Conservation (phyloP, 2,797 vertebrate species). For the Lepilemur septentrionalis region DNA sequence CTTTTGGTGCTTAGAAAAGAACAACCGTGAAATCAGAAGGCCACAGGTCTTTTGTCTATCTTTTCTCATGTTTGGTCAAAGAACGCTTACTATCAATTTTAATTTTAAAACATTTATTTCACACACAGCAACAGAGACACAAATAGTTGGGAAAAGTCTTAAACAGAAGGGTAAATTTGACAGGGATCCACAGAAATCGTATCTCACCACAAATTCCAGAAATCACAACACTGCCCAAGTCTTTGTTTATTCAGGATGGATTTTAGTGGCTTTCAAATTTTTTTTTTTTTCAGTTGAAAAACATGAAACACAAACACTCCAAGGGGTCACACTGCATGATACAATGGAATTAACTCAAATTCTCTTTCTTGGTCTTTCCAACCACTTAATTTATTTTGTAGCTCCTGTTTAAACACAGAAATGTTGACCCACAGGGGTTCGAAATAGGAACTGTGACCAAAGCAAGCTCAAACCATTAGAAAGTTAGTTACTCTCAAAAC, state of each 20-base stretch:
- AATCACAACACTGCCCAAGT: neutral
- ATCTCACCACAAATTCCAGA: neutral
- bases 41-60: neutral
- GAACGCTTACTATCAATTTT: neutral
- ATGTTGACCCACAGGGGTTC: neutral
- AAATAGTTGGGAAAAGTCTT: neutral
- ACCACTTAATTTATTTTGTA: neutral
- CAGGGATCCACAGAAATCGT: neutral
- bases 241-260: neutral
- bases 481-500: neutral
- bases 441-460: neutral
- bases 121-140: neutral
- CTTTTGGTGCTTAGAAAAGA: neutral
- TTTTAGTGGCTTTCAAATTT: neutral
- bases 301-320: neutral
- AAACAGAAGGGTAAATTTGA: neutral
- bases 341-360: neutral
- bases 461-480: neutral
- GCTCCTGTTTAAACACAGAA: neutral
- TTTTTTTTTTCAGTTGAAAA: neutral
- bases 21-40: neutral
- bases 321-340: neutral
- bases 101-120: neutral
- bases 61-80: neutral
- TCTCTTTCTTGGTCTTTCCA: neutral